A percentile compares a stretch with the other conserved stretches of the same genome.
Conservation (phyloP, 2,888 invertebrate species). For the Pasiphila rectangulata region DNA sequence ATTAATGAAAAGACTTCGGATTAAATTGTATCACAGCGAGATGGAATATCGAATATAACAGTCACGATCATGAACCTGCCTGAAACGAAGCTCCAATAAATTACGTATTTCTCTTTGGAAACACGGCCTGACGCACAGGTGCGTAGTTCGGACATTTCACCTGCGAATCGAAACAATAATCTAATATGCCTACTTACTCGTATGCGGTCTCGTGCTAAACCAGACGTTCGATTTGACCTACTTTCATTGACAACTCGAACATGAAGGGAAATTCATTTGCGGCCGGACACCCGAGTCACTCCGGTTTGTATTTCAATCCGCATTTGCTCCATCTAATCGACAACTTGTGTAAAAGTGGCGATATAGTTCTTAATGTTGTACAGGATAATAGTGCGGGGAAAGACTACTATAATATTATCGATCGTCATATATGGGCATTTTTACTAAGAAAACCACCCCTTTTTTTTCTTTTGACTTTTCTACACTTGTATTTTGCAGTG, state of each 20-base stretch:
- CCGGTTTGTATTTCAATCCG: constrained; percentile 40
- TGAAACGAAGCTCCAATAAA: constrained; percentile 32
- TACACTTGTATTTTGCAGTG: too few relatives aligned
- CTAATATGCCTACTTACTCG: constrained; percentile 39
- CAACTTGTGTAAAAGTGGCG: constrained; percentile 8
- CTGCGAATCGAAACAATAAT: constrained; percentile 41
- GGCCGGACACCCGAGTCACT: constrained; percentile 42
- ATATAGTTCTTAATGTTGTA: constrained; percentile 2
- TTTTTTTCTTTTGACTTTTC: too few relatives aligned
- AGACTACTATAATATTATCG: not conserved
- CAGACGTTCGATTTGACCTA: constrained; percentile 58
- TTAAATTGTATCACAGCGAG: constrained; percentile 4
- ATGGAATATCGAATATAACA: constrained; percentile 15
- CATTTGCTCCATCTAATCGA: constrained; percentile 29
- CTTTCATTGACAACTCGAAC: constrained; percentile 64
- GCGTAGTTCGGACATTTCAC: constrained; percentile 31
- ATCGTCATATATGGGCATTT: too few relatives aligned
- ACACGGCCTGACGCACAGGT: constrained; percentile 41
- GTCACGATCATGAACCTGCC: constrained; percentile 8
- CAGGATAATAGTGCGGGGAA: not conserved
- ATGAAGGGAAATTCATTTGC: constrained; percentile 65
- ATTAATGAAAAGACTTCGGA: not conserved
- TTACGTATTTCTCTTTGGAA: constrained; percentile 33
- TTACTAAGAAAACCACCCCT: too few relatives aligned
- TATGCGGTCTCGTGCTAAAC: constrained; percentile 48